Evolutionary conservation across 2,797 vertebrate genomes (phyloP), one percentile per base, ranked within the genome.

Genomic region (Gobio occitaniae): DNA sequence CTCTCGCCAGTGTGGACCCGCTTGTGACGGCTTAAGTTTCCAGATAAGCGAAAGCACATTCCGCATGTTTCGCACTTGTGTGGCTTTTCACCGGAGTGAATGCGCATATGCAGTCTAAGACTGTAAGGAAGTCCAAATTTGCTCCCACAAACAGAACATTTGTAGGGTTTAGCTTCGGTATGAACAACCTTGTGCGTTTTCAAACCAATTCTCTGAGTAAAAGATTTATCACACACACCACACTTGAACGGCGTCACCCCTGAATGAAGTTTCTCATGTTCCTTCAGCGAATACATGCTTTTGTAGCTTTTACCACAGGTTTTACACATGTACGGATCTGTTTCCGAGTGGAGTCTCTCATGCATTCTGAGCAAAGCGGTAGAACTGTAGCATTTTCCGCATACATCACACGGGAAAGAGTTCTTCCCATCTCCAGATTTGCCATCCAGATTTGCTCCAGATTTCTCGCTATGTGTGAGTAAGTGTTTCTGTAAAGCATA

Each of bases 101-200:
- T 96, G 54, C 90, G 87, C 85, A 88, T 89, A n/a, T 92, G 91
- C 10, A 89, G 75, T 79, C 71, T 90, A 12, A 92, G 89, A 21
- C 88, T 82, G 41, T 87, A 83, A 2, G 90, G 44, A 52, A 90
- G 84, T 21, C 89, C 82, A 54, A 92, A 92, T 21, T 79, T 71
- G 72, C 87, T 90, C 3, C 88, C 88, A 52, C 90, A 92, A 41
- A 86, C 72, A 1, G 78, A 65, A 66, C 92, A 92, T 29, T 80
- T 69, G 50, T 87, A 86, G 0, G 85, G 29, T 56, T 85, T 91
- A 41, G 84, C 90, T 52, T 87, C 87, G 36, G 95, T 94, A 89
- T 96, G 95, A 13, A 95, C 92, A 78, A 92, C 93, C 89, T 94
- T 92, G 47, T 95, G 95, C 83, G 93, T 94, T 78, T 93, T 92